Evolutionary conservation across 2,888 invertebrate species (phyloP).

Genomic region (Coenonympha arcania): DNA sequence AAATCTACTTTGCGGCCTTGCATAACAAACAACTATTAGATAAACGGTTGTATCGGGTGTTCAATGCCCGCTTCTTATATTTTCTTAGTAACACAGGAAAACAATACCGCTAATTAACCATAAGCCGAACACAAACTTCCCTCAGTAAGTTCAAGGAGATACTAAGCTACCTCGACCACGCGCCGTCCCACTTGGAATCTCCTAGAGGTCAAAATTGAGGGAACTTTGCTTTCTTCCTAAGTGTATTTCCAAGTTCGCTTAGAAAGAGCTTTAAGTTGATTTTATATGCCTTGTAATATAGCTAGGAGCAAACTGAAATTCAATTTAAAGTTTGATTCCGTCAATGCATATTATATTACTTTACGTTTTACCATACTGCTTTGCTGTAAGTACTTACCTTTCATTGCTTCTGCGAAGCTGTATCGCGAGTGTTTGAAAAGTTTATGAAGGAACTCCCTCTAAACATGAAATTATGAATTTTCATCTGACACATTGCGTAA

Average conservation of each 20-base stretch:
- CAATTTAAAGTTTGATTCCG: slow-evolving; percentile 12
- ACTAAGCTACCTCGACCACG: slow-evolving; percentile 9
- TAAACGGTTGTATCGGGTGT: no score
- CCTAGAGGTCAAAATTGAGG: slow-evolving; percentile 9
- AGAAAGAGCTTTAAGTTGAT: slow-evolving; percentile 11
- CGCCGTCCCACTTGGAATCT: slow-evolving; percentile 5
- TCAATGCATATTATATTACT: slow-evolving; percentile 9
- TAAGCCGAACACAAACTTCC: slow-evolving; percentile 9
- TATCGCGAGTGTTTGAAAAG: not conserved
- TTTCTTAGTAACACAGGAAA: not conserved
- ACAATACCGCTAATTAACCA: slow-evolving; percentile 12
- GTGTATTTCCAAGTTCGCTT: slow-evolving; percentile 10
- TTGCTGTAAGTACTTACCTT: not conserved
- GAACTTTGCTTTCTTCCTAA: slow-evolving; percentile 15
- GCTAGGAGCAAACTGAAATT: slow-evolving; percentile 10
- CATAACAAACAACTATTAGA: no score
- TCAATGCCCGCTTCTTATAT: no score
- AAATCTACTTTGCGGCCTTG: no score
- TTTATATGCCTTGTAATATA: slow-evolving; percentile 11
- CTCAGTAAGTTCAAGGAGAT: slow-evolving; percentile 3
- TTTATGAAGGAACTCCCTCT: not conserved
- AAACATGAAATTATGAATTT: no score
- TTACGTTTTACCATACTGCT: not conserved
- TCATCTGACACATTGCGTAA: no score
- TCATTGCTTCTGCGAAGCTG: not conserved